Evolutionary conservation across 2,797 vertebrate species (phyloP), one percentile per base, ranked within the genome.

Genomic region (Tachyglossus aculeatus): DNA sequence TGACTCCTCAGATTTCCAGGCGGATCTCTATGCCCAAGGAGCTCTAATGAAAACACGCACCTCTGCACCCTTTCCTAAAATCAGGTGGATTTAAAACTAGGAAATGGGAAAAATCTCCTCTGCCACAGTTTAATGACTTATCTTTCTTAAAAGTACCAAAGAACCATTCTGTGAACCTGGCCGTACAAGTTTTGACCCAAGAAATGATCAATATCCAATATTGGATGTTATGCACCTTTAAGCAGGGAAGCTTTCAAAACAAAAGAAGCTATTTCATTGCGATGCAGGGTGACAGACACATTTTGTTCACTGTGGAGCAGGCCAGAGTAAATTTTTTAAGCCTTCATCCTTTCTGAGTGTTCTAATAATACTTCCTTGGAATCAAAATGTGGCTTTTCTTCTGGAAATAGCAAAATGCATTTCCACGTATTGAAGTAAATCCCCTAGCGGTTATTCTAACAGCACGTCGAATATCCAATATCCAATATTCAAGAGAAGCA

Each of bases 161-260:
- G 7, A 54, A 70, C 9, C 47, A 5, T 54, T 61, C 58, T 59
- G 22, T 39, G 54, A 22, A 3, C 52, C 40, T 43, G 37, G 59
- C 50, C 27, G 36, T 66, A 37, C 29, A 68, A n/a, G 72, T 77
- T 37, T 34, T 40, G 45, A 27, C 9, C n/a, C n/a, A n/a, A 43
- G 21, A 12, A 10, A 8, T 43, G 19, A 43, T 21, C 40, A 43
- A 43, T 43, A 43, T 43, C n/a, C n/a, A n/a, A n/a, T n/a, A n/a
- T n/a, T n/a, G n/a, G n/a, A n/a, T n/a, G n/a, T 45, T 39, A 60
- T 10, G 7, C 54, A 80, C 69, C 55, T 59, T 66, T 77, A 64
- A 51, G 71, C 43, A 77, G 36, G 27, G 57, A 54, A 29, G 39
- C 21, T 77, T 72, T 48, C 75, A 62, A 81, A 80, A 61, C 53